Evolutionary conservation across 2,113 vertebrate species (phyloP), one percentile per base, ranked within the genome.

Genomic region (Hippocampus guttulatus): DNA sequence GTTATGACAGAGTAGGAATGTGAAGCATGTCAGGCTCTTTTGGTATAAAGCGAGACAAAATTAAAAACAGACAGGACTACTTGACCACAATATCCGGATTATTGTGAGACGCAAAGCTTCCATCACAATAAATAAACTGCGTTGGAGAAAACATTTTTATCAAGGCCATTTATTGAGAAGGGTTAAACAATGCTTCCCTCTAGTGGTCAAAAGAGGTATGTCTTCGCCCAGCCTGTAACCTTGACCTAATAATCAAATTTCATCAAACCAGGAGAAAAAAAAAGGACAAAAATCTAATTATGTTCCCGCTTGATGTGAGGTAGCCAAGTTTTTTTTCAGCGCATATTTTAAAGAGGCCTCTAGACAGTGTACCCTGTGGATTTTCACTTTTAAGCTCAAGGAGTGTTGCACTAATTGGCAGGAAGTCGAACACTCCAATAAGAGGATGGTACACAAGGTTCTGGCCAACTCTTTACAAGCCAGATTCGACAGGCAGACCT

Each of bases 261-360:
- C 54, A 68, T 82, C 87, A 81, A 89, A 89, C 54, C 81, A 84
- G 81, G 81, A 82, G 69, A 71, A 73, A 85, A 84, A 75, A 74
- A 38, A 45, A 45, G 3, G 65, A 76, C 62, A 75, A 83, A 79
- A 80, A 33, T 38, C 79, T 85, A 84, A 91, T 89, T 85, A 88
- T 87, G 87, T 87, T 63, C 77, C 63, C 86, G 85, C 81, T 89
- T 90, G 82, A 88, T 90, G 88, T 88, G 79, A 52, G 81, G 85
- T 87, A 76, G 68, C 78, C 82, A 85, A 82, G 75, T 87, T 85
- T 80, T 85, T 82, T 80, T 79, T 38, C 73, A 75, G 75, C 78
- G 77, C 84, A 87, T 88, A 87, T 88, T 90, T 91, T 85, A 89
- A 89, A 91, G 85, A 86, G 83, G 72, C 78, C 88, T 89, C 91